Evolutionary conservation across 2,113 vertebrate genomes (phyloP).

Genomic region (Amphiprion percula): DNA sequence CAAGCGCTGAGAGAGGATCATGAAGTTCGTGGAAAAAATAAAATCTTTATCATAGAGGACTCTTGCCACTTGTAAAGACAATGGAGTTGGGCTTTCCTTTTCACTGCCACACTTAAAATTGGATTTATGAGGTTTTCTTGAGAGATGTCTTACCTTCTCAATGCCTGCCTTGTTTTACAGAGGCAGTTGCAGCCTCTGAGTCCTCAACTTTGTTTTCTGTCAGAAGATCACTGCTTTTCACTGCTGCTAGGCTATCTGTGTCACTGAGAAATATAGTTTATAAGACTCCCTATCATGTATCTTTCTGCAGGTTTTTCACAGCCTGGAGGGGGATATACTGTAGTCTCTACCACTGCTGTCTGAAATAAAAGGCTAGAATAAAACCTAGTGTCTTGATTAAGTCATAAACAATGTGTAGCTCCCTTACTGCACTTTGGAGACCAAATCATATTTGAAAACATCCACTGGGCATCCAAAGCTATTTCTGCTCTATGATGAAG

Average conservation of each 20-base stretch:
- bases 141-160: slow-evolving; percentile 30
- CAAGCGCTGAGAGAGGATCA: not conserved
- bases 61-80: slow-evolving; percentile 25
- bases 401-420: slow-evolving; percentile 32
- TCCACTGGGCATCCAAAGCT: not conserved
- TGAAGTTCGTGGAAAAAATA: not conserved
- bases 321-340: slow-evolving; percentile 26
- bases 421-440: slow-evolving; percentile 9
- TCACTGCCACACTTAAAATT: slow-evolving; percentile 41
- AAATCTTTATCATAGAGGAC: slow-evolving; percentile 14
- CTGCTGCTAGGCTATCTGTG: slow-evolving; percentile 25
- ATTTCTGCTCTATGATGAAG: slow-evolving; percentile 19
- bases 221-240: slow-evolving; percentile 33
- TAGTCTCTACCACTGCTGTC: slow-evolving; percentile 24
- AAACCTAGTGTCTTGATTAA: slow-evolving; percentile 32
- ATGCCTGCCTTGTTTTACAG: slow-evolving; percentile 42
- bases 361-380: slow-evolving; percentile 42
- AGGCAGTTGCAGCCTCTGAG: slow-evolving; percentile 32
- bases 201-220: slow-evolving; percentile 16
- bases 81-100: slow-evolving; percentile 9
- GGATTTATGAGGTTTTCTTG: slow-evolving; percentile 43
- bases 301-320: slow-evolving; percentile 43
- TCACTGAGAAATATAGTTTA: slow-evolving; percentile 45
- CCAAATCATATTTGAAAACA: slow-evolving; percentile 26
- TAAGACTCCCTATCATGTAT: slow-evolving; percentile 36